phyloP scores from a whole-genome alignment of 2,797 vertebrate genomes.

The Myiotriccus ornatus region DNA sequence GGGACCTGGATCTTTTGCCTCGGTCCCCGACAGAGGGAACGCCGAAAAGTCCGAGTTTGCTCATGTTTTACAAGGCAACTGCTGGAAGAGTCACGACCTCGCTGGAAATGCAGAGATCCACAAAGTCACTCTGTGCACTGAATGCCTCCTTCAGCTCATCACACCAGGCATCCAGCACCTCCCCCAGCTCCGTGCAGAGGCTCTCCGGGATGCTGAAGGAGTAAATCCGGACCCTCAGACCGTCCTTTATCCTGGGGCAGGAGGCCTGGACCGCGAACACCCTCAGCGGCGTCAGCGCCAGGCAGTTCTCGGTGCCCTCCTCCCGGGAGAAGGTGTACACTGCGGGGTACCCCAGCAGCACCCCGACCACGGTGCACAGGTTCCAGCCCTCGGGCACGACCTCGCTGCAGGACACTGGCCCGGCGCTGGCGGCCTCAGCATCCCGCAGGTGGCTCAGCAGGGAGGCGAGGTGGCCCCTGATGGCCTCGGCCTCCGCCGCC shows the following conservation, averaged over 20 bases:
- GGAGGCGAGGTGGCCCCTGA: slow-evolving; percentile 56
- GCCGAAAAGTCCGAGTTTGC: too few species aligned
- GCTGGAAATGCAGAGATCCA: slow-evolving; percentile 79
- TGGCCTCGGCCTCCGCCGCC: background rate
- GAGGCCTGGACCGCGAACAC: slow-evolving; percentile 77
- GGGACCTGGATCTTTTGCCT: background rate
- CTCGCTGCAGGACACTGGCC: slow-evolving; percentile 58
- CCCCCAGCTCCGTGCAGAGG: slow-evolving; percentile 70
- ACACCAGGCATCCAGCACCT: slow-evolving; percentile 77
- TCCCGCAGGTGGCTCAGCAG: slow-evolving; percentile 73
- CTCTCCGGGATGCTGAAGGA: slow-evolving; percentile 90
- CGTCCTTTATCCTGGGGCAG: slow-evolving; percentile 65
- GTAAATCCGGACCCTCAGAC: slow-evolving; percentile 77
- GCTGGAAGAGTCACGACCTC: slow-evolving; percentile 80
- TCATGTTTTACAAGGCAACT: slow-evolving; percentile 75
- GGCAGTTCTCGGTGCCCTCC: slow-evolving; percentile 82
- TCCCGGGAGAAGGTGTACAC: slow-evolving; percentile 83
- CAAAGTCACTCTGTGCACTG: slow-evolving; percentile 78
- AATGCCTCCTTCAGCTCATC: slow-evolving; percentile 76
- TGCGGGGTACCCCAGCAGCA: slow-evolving; percentile 88
- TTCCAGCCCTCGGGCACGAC: slow-evolving; percentile 79
- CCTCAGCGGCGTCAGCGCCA: slow-evolving; percentile 84
- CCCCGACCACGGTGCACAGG: slow-evolving; percentile 87
- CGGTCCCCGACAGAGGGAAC: background rate
- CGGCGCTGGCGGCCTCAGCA: background rate